These are phyloP conservation scores for Sminthurinus aureus DNA, from an alignment of 2,888 invertebrate species.

Conservation along the genomic window DNA sequence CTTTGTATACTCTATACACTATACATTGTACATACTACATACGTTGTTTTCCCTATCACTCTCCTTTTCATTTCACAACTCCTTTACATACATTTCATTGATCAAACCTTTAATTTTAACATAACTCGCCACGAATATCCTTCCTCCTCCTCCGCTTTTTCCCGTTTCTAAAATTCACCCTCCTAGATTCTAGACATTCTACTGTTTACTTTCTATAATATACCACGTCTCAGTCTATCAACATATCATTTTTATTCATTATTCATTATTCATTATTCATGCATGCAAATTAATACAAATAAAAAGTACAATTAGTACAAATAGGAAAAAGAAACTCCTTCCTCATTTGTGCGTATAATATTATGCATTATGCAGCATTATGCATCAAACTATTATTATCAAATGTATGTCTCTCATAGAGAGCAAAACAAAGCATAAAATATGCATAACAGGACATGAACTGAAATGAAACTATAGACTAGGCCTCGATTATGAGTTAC, in stretches of 20 bases:
- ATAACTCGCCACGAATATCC: constrained; percentile 11
- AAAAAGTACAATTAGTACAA: too few species aligned
- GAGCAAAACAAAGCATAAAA: neutral
- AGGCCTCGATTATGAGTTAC: neutral
- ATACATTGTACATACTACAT: neutral
- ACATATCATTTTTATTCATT: neutral
- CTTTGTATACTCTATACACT: too few species aligned
- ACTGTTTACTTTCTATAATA: too few species aligned
- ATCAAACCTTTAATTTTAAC: constrained; percentile 27
- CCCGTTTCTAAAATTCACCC: neutral
- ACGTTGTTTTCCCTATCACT: neutral
- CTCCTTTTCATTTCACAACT: neutral
- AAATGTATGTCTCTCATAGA: neutral
- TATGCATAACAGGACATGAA: neutral
- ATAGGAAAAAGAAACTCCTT: too few species aligned
- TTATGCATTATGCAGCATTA: too few species aligned
- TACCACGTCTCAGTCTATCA: too few species aligned
- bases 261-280: neutral
- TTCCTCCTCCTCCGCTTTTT: neutral
- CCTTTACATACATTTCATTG: constrained; percentile 19
- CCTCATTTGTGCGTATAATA: too few species aligned
- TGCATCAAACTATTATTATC: neutral
- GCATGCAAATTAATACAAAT: too few species aligned
- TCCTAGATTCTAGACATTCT: neutral
- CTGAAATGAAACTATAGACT: neutral